Base-by-base conservation (phyloP, 2,888 invertebrate genomes). In the Pollenia griseotomentosa region DNA sequence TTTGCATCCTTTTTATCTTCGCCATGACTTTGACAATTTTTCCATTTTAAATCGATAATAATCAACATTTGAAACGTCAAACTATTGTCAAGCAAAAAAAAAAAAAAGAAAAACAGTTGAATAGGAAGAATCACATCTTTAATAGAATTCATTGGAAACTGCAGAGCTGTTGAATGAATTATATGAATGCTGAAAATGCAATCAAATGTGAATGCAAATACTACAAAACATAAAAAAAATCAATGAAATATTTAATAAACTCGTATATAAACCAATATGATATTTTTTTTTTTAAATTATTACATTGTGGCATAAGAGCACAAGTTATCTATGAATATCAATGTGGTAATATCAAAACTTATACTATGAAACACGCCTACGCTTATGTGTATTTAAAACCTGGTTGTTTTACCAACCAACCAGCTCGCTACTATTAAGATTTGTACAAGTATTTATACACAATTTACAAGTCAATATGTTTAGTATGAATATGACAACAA, bases 221-320 rank as follows among this genome's bases (percentile, higher is more conserved):
- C 3, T 33, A 33, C 33, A 33, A 23, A 4, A 33, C 2, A 42
- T 19, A 66, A 33, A 19, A 77, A 46, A 8, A 51, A 70, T 71
- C n/a, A 81, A 77, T 80, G 53, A 70, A 77, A 65, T 57, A 85
- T 77, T 77, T 81, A 81, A 85, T 81, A 81, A 33, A 85, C 70
- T 80, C 57, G 48, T 70, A 61, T 55, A 53, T 53, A 79, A 70
- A 23, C 51, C 51, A 33, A 33, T 23, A 12, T 53, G 70, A 63
- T n/a, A n/a, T 70, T 77, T 33, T 33, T 33, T 33, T 33, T 33
- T 33, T 75, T 77, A 77, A 68, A 83, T 78, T 83, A 83, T 83
- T 66, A 23, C 55, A 74, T 46, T 74, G 48, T 59, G 48, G 7
- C 53, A 44, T 33, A n/a, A 70, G 19, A 40, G 48, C 12, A 12